These are phyloP conservation scores for Porites evermanni DNA, from an alignment of 92 coral and sea anemone genomes.

Conservation along the genomic window DNA sequence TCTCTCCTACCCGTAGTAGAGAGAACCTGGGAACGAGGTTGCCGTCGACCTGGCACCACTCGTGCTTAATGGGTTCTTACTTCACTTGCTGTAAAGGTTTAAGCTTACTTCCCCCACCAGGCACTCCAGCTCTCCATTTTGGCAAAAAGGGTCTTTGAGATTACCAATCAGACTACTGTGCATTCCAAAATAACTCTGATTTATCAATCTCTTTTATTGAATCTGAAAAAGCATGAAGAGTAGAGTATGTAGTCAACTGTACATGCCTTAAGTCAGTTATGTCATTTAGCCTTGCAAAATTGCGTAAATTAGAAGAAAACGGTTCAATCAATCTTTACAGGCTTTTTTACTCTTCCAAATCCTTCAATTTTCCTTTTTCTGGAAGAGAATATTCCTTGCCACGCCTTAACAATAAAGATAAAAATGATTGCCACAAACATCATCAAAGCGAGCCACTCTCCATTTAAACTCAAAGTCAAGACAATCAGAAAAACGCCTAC, in stretches of 20 bases:
- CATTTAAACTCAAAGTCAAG: slow-evolving; percentile 6
- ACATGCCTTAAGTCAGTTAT: not conserved
- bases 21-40: no score
- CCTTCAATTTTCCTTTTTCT: slow-evolving; percentile 7
- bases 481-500: not conserved
- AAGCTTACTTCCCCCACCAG: no score
- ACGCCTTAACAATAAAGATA: slow-evolving; percentile 7
- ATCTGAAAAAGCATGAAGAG: not conserved
- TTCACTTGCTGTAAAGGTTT: no score
- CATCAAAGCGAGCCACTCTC: slow-evolving; percentile 34
- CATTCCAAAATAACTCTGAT: not conserved
- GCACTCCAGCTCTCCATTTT: no score
- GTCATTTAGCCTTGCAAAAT: no score
- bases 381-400: slow-evolving; percentile 1
- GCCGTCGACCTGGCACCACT: no score
- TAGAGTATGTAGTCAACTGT: no score
- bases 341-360: slow-evolving; percentile 16
- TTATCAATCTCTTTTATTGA: no score
- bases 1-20: no score
- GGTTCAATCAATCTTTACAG: slow-evolving; percentile 20
- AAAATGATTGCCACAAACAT: slow-evolving; percentile 4
- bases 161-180: not conserved
- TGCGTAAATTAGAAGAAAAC: not conserved
- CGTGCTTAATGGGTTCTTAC: no score
- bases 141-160: no score